These are phyloP conservation scores for Lytechinus variegatus DNA, from an alignment of 35 echinoderm and acorn worm species.

Conservation along the genomic window DNA sequence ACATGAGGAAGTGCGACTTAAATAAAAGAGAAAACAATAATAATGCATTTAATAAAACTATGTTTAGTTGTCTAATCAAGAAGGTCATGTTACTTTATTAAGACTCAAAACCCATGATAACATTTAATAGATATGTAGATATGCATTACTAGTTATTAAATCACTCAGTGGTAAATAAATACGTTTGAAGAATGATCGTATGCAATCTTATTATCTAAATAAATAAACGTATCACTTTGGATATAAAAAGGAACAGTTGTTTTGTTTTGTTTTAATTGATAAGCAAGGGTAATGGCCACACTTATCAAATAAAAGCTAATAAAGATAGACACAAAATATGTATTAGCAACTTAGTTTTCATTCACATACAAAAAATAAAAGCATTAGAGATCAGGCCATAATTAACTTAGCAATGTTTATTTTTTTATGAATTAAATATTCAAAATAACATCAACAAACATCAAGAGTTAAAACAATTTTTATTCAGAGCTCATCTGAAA, in stretches of 20 bases:
- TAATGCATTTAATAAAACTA: no score
- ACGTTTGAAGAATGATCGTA: background rate
- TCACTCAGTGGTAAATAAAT: constrained; percentile 7
- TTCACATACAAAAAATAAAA: no score
- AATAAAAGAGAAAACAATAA: no score
- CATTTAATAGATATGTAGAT: background rate
- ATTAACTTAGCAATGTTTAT: background rate
- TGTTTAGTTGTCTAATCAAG: no score
- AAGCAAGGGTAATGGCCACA: no score
- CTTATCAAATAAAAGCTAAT: no score
- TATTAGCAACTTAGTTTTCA: no score
- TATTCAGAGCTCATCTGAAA: constrained; percentile 1
- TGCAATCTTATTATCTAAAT: background rate
- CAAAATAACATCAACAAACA: background rate
- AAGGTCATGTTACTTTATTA: no score
- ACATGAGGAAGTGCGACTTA: no score
- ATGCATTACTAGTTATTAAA: background rate
- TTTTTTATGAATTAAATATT: background rate
- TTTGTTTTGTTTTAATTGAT: background rate
- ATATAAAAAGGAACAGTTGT: background rate
- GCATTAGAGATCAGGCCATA: no score
- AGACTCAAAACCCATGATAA: no score
- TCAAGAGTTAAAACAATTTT: background rate
- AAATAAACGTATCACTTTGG: constrained; percentile 26
- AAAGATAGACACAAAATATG: no score